These are phyloP conservation scores for Antennarius striatus DNA, from an alignment of 2,113 vertebrate species.

Conservation along the genomic window DNA sequence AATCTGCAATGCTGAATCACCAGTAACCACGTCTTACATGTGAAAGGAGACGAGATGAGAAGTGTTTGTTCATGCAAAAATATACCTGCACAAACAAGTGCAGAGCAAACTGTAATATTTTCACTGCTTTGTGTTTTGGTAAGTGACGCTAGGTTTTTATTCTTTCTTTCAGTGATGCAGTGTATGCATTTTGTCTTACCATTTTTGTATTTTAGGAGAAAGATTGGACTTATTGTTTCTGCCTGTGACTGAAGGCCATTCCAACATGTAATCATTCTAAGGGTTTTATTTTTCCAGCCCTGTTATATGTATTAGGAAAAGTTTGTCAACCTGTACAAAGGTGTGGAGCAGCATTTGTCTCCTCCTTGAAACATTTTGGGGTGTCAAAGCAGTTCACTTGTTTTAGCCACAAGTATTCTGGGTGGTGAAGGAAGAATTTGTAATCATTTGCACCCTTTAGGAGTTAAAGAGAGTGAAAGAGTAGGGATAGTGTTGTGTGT, in stretches of 20 bases:
- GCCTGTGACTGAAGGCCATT: slow-evolving; percentile 59
- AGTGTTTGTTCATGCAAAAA: slow-evolving; percentile 70
- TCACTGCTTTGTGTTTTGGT: slow-evolving; percentile 64
- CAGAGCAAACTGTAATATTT: slow-evolving; percentile 59
- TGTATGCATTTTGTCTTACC: slow-evolving; percentile 57
- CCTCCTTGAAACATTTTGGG: slow-evolving; percentile 14
- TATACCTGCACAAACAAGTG: slow-evolving; percentile 55
- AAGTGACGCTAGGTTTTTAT: slow-evolving; percentile 60
- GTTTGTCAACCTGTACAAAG: neutral
- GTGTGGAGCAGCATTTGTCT: slow-evolving; percentile 33
- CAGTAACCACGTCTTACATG: slow-evolving; percentile 85
- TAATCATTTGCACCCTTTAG: slow-evolving; percentile 41
- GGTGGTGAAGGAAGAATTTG: slow-evolving; percentile 24
- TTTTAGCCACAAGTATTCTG: slow-evolving; percentile 51
- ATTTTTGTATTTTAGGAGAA: slow-evolving; percentile 53
- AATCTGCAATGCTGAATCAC: slow-evolving; percentile 87
- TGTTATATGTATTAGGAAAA: slow-evolving; percentile 9
- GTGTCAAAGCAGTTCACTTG: slow-evolving; percentile 20
- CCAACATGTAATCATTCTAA: slow-evolving; percentile 32
- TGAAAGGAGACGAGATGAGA: slow-evolving; percentile 65
- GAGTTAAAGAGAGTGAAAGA: slow-evolving; percentile 26
- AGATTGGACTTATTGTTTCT: slow-evolving; percentile 55
- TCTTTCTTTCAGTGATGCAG: slow-evolving; percentile 59
- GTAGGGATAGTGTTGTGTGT: slow-evolving; percentile 30
- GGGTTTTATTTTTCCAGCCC: slow-evolving; percentile 20